These are phyloP conservation scores for Dasypogon diadema DNA, from an alignment of 2,888 invertebrate genomes.

Conservation along the genomic window DNA sequence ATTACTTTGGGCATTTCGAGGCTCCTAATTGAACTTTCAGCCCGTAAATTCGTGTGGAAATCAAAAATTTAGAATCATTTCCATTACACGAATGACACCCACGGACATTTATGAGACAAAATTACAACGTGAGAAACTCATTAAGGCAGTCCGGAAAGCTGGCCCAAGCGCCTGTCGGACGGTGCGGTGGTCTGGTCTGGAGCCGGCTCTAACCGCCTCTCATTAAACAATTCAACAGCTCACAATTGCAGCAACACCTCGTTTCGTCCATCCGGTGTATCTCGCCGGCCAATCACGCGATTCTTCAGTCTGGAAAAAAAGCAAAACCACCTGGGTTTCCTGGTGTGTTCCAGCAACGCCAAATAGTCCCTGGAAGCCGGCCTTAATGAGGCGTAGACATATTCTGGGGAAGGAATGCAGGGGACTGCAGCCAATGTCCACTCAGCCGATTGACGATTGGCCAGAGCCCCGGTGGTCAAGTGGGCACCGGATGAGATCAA, in stretches of 20 bases:
- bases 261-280: slow-evolving; percentile 22
- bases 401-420: not conserved
- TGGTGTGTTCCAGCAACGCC: not conserved
- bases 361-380: slow-evolving; percentile 21
- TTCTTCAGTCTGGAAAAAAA: slow-evolving; percentile 13
- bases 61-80: slow-evolving; percentile 7
- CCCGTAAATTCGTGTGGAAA: not conserved
- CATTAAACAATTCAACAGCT: slow-evolving; percentile 45
- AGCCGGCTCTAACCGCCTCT: slow-evolving; percentile 28
- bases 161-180: slow-evolving; percentile 1
- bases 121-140: slow-evolving; percentile 45
- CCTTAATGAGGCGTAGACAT: slow-evolving; percentile 51
- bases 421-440: slow-evolving; percentile 41
- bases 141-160: not conserved
- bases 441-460: slow-evolving; percentile 21
- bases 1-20: slow-evolving; percentile 1
- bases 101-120: slow-evolving; percentile 5
- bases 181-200: slow-evolving; percentile 13
- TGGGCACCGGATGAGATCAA: slow-evolving; percentile 17
- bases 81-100: slow-evolving; percentile 35
- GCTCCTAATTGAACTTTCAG: not conserved
- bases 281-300: slow-evolving; percentile 41
- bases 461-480: slow-evolving; percentile 20
- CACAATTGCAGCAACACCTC: slow-evolving; percentile 48
- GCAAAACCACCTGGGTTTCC: not conserved